These are phyloP conservation scores for Ennomos fuscantarius DNA, from an alignment of 2,888 invertebrate genomes.

Conservation along the genomic window DNA sequence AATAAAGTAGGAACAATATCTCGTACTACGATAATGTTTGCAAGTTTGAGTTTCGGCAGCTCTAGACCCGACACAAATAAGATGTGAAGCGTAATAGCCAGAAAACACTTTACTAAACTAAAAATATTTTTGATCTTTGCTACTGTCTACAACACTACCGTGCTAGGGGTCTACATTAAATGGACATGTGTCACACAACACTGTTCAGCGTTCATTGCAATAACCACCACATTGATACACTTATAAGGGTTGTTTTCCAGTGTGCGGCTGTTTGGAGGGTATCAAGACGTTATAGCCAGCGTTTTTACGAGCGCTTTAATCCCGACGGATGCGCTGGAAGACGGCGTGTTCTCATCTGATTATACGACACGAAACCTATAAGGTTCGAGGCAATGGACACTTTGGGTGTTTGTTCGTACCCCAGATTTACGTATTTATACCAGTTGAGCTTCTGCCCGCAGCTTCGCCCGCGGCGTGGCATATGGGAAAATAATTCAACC, in stretches of 20 bases:
- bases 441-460: no score
- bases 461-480: no score
- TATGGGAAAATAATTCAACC: no score
- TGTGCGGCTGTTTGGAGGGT: conserved; percentile 52
- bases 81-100: no score
- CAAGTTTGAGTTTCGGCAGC: no score
- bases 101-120: neutral
- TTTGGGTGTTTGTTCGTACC: no score
- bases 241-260: conserved; percentile 42
- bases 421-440: no score
- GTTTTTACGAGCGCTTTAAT: conserved; percentile 80
- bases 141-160: conserved; percentile 24
- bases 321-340: conserved; percentile 63
- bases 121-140: conserved; percentile 1
- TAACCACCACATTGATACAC: conserved; percentile 35
- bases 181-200: conserved; percentile 28
- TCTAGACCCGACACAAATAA: no score
- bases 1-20: no score
- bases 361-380: conserved; percentile 34
- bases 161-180: conserved; percentile 21
- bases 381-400: neutral
- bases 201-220: conserved; percentile 12
- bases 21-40: no score
- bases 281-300: conserved; percentile 80
- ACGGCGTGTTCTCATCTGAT: conserved; percentile 47